A percentile compares a stretch with the other conserved stretches of the same genome.
These are phyloP conservation scores for Thripadectes ignobilis DNA, from an alignment of 2,797 vertebrate genomes.

Conservation along the genomic window DNA sequence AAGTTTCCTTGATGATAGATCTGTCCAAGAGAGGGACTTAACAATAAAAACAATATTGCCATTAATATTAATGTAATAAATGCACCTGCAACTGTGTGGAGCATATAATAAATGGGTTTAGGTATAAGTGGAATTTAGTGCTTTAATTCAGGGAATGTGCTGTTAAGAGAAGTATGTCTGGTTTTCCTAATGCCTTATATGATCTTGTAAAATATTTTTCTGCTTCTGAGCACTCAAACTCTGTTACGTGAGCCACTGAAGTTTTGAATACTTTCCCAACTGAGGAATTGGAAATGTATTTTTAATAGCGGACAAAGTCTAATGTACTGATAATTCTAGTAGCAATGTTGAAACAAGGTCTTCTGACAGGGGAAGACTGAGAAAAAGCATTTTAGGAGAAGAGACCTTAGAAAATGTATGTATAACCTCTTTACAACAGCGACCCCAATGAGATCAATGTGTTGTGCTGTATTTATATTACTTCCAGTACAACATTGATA, in stretches of 20 bases:
- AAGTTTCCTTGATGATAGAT: neutral
- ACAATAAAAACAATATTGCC: neutral
- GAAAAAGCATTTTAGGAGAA: constrained; percentile 20
- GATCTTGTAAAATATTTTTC: neutral
- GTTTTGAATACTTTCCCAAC: neutral
- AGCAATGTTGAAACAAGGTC: neutral
- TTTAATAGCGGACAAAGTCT: constrained; percentile 2
- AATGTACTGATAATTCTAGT: neutral
- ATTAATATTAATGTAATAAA: constrained; percentile 15
- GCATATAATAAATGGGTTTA: neutral
- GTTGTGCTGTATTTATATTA: neutral
- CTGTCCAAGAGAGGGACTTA: neutral
- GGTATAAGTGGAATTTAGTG: neutral
- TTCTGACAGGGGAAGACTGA: neutral
- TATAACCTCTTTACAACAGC: neutral
- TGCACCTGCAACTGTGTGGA: neutral
- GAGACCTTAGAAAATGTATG: neutral
- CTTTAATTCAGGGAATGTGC: neutral
- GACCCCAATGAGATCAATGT: neutral
- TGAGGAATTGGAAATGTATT: neutral
- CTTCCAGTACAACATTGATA: neutral
- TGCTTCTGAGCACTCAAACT: neutral
- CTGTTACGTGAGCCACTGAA: neutral
- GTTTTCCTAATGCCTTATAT: neutral
- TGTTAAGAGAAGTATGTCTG: neutral